phyloP scores from a whole-genome alignment of 2,888 invertebrate species.

The Drosophila acutilabella region DNA sequence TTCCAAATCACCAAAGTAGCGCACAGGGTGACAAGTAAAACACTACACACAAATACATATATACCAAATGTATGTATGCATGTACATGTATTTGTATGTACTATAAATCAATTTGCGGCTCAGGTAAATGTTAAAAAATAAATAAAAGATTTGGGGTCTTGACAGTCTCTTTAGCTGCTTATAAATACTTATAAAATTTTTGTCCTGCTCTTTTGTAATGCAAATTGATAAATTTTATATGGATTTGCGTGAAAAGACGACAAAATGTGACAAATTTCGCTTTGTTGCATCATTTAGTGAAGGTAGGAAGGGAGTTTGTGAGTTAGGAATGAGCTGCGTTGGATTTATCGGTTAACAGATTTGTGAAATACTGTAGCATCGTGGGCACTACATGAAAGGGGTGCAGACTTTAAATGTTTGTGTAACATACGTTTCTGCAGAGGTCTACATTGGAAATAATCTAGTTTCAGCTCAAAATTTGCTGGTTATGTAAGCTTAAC shows the following conservation, averaged over 20 bases:
- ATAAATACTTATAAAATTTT: slow-evolving; percentile 44
- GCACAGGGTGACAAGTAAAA: slow-evolving; percentile 5
- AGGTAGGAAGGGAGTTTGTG: not conserved
- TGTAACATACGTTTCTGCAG: no score
- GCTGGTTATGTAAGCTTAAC: no score
- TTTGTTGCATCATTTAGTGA: not conserved
- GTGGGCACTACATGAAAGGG: not conserved
- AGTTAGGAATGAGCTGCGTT: not conserved
- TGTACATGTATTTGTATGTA: not conserved
- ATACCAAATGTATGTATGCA: not conserved
- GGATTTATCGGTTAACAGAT: no score
- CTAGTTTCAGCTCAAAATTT: no score
- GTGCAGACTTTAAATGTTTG: not conserved
- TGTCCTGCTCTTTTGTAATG: slow-evolving; percentile 48
- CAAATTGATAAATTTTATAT: slow-evolving; percentile 59
- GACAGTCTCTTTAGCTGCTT: slow-evolving; percentile 38
- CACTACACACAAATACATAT: not conserved
- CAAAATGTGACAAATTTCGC: slow-evolving; percentile 4
- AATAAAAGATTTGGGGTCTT: slow-evolving; percentile 31
- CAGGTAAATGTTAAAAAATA: slow-evolving; percentile 33
- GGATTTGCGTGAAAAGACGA: slow-evolving; percentile 16
- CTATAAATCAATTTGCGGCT: slow-evolving; percentile 76
- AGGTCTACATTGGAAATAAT: no score
- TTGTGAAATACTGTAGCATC: no score
- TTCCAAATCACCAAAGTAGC: not conserved